These are phyloP conservation scores for Zosterops borbonicus DNA, from an alignment of 2,113 vertebrate species.

Conservation along the genomic window DNA sequence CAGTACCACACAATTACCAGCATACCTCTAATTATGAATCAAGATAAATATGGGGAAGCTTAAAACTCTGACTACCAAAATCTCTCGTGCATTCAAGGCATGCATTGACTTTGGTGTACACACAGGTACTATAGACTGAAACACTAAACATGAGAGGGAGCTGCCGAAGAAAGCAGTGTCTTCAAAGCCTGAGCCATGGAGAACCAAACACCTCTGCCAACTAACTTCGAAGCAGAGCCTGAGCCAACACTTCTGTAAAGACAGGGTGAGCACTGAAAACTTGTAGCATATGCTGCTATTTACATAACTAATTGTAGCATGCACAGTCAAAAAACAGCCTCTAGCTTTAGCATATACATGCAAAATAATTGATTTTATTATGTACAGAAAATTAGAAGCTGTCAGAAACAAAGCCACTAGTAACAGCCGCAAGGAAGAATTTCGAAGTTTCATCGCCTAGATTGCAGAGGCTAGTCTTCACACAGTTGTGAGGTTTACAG, in stretches of 20 bases:
- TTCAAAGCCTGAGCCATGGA: slow-evolving; percentile 30
- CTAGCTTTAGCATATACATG: slow-evolving; percentile 63
- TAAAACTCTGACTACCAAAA: not conserved
- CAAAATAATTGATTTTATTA: slow-evolving; percentile 66
- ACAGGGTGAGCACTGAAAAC: slow-evolving; percentile 60
- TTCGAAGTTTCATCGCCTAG: slow-evolving; percentile 6
- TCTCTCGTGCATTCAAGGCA: not conserved
- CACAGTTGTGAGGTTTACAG: slow-evolving; percentile 34
- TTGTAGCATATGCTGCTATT: slow-evolving; percentile 70
- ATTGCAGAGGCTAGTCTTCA: slow-evolving; percentile 45
- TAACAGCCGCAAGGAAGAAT: slow-evolving; percentile 38
- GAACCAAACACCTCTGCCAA: slow-evolving; percentile 56
- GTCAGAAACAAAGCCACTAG: slow-evolving; percentile 62
- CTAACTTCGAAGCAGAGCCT: slow-evolving; percentile 51
- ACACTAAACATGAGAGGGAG: not conserved
- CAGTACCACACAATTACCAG: not conserved
- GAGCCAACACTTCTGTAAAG: slow-evolving; percentile 57
- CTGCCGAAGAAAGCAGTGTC: not conserved
- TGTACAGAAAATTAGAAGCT: slow-evolving; percentile 64
- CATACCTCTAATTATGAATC: not conserved
- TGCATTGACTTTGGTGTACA: not conserved
- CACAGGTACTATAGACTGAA: not conserved
- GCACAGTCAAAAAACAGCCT: slow-evolving; percentile 70
- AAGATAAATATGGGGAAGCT: not conserved
- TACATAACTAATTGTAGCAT: slow-evolving; percentile 69